Percentiles rank a stretch among this genome's conserved stretches.
Evolutionary conservation across 2,797 vertebrate genomes (phyloP).

Genomic region (Mormyrus hasselquistii): DNA sequence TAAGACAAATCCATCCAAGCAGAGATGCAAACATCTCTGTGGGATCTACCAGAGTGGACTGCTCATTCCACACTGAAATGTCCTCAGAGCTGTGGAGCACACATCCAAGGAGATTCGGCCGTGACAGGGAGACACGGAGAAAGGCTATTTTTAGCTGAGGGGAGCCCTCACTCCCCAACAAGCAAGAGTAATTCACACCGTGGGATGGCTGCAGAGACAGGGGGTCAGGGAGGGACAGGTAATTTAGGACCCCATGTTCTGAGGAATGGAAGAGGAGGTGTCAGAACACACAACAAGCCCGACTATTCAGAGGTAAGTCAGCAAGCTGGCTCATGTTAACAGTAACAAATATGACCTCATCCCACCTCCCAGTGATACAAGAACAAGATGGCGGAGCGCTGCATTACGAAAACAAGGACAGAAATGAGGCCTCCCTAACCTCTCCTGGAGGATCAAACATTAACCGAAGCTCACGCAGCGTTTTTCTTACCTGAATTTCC

Average conservation of each 20-base stretch:
- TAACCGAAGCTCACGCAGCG: neutral
- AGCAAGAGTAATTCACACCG: constrained; percentile 50
- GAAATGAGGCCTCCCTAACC: neutral
- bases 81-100: constrained; percentile 36
- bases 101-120: constrained; percentile 51
- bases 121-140: constrained; percentile 46
- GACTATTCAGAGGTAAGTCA: neutral
- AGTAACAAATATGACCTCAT: neutral
- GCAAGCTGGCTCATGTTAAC: neutral
- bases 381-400: neutral
- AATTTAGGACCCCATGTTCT: constrained; percentile 28
- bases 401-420: neutral
- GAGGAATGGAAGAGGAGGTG: constrained; percentile 17
- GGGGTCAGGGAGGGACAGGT: constrained; percentile 43
- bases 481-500: constrained; percentile 79
- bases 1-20: neutral
- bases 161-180: constrained; percentile 48
- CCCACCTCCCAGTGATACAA: neutral
- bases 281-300: neutral
- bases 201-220: constrained; percentile 44
- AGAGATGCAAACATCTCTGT: neutral
- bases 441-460: neutral
- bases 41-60: neutral
- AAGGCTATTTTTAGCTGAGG: constrained; percentile 59
- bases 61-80: constrained; percentile 31